Evolutionary conservation across 2,113 vertebrate species (phyloP), one percentile per base, ranked within the genome.

Genomic region (Eolophus roseicapilla): DNA sequence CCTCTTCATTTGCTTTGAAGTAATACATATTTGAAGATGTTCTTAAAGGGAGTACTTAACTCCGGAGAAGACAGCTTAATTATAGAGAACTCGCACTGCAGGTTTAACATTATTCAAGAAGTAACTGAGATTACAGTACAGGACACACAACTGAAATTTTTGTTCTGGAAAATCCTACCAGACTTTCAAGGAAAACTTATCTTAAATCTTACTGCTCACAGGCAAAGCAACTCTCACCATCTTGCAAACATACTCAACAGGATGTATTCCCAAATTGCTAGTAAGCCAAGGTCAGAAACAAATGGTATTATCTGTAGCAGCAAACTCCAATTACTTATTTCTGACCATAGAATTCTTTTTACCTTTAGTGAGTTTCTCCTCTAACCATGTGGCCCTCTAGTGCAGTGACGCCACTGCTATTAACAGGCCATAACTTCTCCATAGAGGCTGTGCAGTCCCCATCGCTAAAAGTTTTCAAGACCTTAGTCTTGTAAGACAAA

Each of bases 101-200:
- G 8, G 10, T 63, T 65, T 71, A 95, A 63, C 15, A 14, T 75
- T 78, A 57, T 63, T 82, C 55, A 70, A 4, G 7, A 70, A 21
- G 49, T 78, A 73, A 96, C 24, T 79, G 65, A 95, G 55, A 88
- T 49, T 75, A 70, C 39, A 59, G 37, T 71, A 71, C 21, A 78
- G 50, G 74, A 49, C 5, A 75, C 27, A 84, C 24, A 70, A 35
- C 10, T 41, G 33, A 7, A 17, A 29, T 29, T 69, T 70, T 59
- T 64, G 8, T 60, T 74, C 74, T 75, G 21, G 5, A 75, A 75
- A 78, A 78, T 18, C 57, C 5, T 62, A 65, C 16, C 10, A 46
- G 60, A 21, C 5, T 55, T 92, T n/a, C 9, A 73, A 86, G 49
- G 17, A 77, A 92, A 80, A 49, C 31, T 35, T 68, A 3, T 9